Percentiles rank a stretch among this genome's conserved stretches.
These are phyloP conservation scores for Caretta caretta DNA, from an alignment of 2,113 vertebrate genomes.

Conservation along the genomic window DNA sequence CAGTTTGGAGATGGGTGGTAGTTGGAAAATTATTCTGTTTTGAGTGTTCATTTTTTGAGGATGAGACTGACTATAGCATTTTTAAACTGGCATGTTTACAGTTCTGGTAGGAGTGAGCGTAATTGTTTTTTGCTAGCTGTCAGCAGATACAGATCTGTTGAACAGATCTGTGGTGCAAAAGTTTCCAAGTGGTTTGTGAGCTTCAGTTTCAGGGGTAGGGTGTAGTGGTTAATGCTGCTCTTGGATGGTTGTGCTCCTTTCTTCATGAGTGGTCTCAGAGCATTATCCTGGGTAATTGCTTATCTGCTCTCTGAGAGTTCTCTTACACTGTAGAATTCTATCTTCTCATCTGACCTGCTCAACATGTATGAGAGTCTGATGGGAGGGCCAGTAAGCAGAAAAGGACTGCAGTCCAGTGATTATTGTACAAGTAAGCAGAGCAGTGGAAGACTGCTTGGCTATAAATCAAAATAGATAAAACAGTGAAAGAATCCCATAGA, in stretches of 20 bases:
- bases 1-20: background rate
- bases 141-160: background rate
- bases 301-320: background rate
- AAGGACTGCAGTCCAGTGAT: background rate
- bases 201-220: background rate
- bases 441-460: background rate
- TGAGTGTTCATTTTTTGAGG: background rate
- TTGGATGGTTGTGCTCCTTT: background rate
- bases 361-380: background rate
- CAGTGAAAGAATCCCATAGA: background rate
- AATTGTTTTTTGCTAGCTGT: background rate
- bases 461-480: background rate
- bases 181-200: background rate
- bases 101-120: background rate
- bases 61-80: background rate
- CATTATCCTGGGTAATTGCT: background rate
- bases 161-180: background rate
- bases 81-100: background rate
- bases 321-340: background rate
- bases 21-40: background rate
- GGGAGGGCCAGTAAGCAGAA: background rate
- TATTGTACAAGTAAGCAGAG: background rate
- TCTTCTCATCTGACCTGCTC: background rate
- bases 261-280: background rate
- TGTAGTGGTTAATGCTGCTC: background rate